These are phyloP conservation scores for Lepilemur ruficaudatus DNA, from an alignment of 2,797 vertebrate genomes.

Conservation along the genomic window DNA sequence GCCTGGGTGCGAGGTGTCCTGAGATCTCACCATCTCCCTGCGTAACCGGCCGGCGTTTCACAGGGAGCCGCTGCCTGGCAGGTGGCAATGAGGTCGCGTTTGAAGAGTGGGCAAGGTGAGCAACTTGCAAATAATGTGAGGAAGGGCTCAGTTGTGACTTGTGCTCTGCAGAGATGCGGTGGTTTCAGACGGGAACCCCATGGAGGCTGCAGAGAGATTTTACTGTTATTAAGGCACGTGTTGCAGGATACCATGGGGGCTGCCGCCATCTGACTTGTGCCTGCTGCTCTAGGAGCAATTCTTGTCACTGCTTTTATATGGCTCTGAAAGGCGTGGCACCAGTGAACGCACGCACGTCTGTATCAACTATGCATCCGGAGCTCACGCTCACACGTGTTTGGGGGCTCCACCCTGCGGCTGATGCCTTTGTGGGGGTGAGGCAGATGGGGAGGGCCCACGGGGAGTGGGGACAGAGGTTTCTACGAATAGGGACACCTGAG, in stretches of 20 bases:
- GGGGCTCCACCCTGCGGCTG: background rate
- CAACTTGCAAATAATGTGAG: slow-evolving; percentile 20
- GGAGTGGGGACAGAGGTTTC: background rate
- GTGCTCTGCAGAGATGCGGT: background rate
- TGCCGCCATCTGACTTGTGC: background rate
- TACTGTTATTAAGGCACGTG: background rate
- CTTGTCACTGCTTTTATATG: background rate
- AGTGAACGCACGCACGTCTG: background rate
- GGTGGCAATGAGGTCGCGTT: background rate
- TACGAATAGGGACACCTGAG: background rate
- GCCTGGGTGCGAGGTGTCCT: background rate
- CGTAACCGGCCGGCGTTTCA: background rate
- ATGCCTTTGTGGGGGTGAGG: background rate
- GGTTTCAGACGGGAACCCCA: background rate
- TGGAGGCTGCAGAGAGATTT: background rate
- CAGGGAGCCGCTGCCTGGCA: background rate
- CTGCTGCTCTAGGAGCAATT: background rate
- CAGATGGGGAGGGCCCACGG: rapidly evolving
- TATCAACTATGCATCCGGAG: background rate
- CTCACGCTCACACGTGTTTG: background rate
- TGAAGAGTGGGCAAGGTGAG: slow-evolving; percentile 53
- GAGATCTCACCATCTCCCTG: background rate
- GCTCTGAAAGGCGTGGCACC: background rate
- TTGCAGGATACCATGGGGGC: background rate
- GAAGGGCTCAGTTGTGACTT: background rate